phyloP scores from a whole-genome alignment of 2,888 invertebrate species.

The Podotricha telesiphe region DNA sequence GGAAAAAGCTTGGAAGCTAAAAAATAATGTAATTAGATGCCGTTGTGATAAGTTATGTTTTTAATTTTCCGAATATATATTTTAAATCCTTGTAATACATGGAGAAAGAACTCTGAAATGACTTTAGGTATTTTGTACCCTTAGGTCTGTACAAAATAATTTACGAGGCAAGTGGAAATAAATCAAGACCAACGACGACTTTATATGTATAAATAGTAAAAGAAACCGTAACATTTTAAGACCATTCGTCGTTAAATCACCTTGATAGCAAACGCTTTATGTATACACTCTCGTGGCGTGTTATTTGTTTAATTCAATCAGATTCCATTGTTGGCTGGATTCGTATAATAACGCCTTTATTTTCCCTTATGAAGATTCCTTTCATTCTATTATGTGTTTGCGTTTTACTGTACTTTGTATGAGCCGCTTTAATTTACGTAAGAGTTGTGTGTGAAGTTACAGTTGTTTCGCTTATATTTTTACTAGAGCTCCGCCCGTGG shows the following conservation, averaged over 20 bases:
- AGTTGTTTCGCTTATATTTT: neutral
- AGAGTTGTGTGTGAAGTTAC: neutral
- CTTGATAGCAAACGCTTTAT: slow-evolving; percentile 30
- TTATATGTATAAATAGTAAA: neutral
- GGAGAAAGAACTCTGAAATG: no score
- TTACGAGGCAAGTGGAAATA: no score
- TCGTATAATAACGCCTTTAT: slow-evolving; percentile 24
- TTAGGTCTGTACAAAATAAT: no score
- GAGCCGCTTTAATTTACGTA: slow-evolving; percentile 9
- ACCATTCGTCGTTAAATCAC: slow-evolving; percentile 20
- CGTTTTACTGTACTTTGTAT: slow-evolving; percentile 1
- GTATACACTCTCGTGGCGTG: slow-evolving; percentile 32
- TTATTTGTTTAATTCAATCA: slow-evolving; percentile 43
- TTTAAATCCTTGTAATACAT: no score
- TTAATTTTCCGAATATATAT: no score
- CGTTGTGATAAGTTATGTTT: no score
- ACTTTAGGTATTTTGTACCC: no score
- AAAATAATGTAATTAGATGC: no score
- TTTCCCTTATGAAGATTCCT: slow-evolving; percentile 8
- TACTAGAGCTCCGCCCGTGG: no score
- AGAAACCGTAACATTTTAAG: neutral
- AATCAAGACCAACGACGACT: no score
- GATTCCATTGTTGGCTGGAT: slow-evolving; percentile 34
- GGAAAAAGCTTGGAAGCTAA: no score
- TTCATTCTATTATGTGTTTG: slow-evolving; percentile 7